Evolutionary conservation across 2,113 vertebrate genomes (phyloP), one percentile per base, ranked within the genome.

Genomic region (Clarias gariepinus): DNA sequence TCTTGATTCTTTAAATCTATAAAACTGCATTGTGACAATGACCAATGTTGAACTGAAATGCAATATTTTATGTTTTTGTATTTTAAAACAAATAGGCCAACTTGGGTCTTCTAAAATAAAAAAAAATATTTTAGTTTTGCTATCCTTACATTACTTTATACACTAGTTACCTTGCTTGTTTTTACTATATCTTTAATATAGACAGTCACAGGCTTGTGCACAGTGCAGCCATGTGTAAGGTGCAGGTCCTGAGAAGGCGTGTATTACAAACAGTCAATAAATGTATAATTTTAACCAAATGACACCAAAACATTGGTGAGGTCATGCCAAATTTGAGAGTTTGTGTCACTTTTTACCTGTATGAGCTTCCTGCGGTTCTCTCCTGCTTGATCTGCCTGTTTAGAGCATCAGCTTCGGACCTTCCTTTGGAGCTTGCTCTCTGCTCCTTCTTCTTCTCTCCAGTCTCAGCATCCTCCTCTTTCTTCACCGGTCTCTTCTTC

Each of bases 301-400:
- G 12, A n/a, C n/a, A n/a, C n/a, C 16, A 33, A 12, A 23, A 23
- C 57, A 61, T 25, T 10, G 28, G 30, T 36, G 19, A 21, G 33
- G 78, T 2, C 23, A 19, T 41, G 78, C 8, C 11, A 80, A 23
- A 12, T 19, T 9, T n/a, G 28, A 76, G 68, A 52, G 36, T 52
- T 52, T 28, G n/a, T 15, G 15, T 18, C 25, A 4, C 73, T 10
- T 60, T 88, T 95, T 92, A 99, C 98, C 97, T 97, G 94, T 99
- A 99, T 73, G 94, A 95, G 87, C 96, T 98, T 4, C 95, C 94
- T 10, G 95, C 95, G 0, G 95, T 94, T 92, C 96, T 95, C 47
- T 97, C 97, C 92, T 98, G 94, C 86, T 97, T 97, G 85, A 98
- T 98, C 92, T 99, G 97, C 88, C 95, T 94, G 95, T 99, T 98